Percentiles rank a stretch among this genome's conserved stretches.
Evolutionary conservation across 2,797 vertebrate genomes (phyloP).

Genomic region (Alca torda): DNA sequence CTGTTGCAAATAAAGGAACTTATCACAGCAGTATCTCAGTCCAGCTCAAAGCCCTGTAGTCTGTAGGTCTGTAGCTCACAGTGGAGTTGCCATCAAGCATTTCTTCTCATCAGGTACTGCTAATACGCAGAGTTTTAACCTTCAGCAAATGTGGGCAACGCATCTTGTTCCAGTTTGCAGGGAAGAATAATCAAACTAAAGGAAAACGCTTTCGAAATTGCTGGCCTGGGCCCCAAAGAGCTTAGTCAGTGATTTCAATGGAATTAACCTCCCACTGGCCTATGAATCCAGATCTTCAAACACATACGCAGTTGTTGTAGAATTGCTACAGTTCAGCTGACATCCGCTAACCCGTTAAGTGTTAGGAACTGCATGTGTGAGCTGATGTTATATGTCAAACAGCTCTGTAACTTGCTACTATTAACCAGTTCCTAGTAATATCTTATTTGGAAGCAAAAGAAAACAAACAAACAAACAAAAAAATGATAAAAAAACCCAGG

Average conservation of each 20-base stretch:
- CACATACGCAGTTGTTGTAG: not conserved
- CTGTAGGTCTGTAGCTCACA: not conserved
- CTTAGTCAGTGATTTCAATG: not conserved
- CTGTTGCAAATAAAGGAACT: not conserved
- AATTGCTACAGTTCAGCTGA: not conserved
- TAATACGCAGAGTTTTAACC: not conserved
- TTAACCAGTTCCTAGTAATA: not conserved
- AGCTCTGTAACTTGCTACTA: not conserved
- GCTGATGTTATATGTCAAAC: not conserved
- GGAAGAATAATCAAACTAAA: not conserved
- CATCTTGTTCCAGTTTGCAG: not conserved
- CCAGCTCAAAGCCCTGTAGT: not conserved
- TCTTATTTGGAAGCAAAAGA: not conserved
- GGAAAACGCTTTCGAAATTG: not conserved
- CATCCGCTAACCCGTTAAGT: accelerated
- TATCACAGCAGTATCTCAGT: not conserved
- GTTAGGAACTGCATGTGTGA: not conserved
- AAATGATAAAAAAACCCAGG: not conserved
- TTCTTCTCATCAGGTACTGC: not conserved
- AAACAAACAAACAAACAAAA: not conserved
- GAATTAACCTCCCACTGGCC: not conserved
- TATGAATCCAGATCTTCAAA: not conserved
- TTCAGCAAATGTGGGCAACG: not conserved
- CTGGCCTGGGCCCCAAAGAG: not conserved
- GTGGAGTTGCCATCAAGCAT: not conserved